phyloP scores from a whole-genome alignment of 2,888 invertebrate species.

The Calameuta filiformis region DNA sequence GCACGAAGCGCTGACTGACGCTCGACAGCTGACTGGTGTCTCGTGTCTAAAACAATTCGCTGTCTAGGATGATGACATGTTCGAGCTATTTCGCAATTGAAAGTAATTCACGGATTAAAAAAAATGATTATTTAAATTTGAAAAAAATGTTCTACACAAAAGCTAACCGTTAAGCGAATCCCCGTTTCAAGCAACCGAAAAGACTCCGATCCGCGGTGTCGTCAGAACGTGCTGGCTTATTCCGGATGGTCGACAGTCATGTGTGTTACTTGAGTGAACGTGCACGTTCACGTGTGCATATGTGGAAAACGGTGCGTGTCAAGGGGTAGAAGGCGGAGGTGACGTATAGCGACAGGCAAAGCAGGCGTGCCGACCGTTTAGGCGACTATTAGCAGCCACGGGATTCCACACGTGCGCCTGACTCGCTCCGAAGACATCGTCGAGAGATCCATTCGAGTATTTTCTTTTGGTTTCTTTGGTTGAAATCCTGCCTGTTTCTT shows the following conservation, averaged over 20 bases:
- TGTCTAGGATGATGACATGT: not conserved
- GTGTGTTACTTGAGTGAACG: not conserved
- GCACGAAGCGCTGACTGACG: conserved; percentile 45
- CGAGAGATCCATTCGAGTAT: conserved; percentile 18
- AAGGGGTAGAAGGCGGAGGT: conserved; percentile 36
- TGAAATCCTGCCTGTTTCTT: conserved; percentile 12
- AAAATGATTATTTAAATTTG: not conserved
- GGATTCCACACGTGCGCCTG: conserved; percentile 40
- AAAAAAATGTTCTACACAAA: not conserved
- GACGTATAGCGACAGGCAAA: conserved; percentile 49
- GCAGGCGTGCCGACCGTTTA: conserved; percentile 48
- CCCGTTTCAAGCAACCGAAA: not conserved
- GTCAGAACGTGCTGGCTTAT: not conserved
- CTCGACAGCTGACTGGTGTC: conserved; percentile 49
- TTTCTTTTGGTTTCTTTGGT: not conserved
- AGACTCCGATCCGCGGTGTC: not conserved
- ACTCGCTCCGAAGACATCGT: conserved; percentile 36
- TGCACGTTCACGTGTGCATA: not conserved
- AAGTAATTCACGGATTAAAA: not conserved
- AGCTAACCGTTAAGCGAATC: not conserved
- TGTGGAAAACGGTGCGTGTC: conserved; percentile 7
- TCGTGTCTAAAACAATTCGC: conserved; percentile 1
- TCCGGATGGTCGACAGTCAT: not conserved
- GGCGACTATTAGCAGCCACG: conserved; percentile 44
- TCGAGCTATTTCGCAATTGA: not conserved